Evolutionary conservation across 2,113 vertebrate species (phyloP).

Genomic region (Periophthalmodon schlosseri): DNA sequence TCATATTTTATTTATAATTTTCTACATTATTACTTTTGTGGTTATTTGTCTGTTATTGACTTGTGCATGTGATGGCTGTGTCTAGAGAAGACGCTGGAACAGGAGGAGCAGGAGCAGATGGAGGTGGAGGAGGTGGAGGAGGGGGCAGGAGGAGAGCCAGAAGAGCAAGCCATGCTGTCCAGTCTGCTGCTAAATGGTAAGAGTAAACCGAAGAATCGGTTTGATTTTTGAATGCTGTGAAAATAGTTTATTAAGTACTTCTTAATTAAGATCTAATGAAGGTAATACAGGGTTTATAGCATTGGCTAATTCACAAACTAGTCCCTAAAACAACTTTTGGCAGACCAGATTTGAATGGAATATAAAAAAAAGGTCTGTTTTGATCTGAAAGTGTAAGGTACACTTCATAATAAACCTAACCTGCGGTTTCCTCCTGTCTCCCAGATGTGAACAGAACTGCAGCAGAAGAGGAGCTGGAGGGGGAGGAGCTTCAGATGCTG

Average conservation of each 20-base stretch:
- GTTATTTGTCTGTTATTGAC: background rate
- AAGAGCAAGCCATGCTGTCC: background rate
- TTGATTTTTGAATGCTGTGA: too few relatives aligned
- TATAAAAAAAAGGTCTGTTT: too few relatives aligned
- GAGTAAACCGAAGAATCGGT: background rate
- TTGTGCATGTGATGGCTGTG: background rate
- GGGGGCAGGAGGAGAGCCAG: background rate
- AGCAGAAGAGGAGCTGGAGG: constrained; percentile 12
- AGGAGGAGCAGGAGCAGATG: background rate
- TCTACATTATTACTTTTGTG: too few relatives aligned
- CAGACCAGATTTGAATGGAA: too few relatives aligned
- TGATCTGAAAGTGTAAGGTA: too few relatives aligned
- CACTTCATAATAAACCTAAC: background rate
- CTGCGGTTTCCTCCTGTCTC: constrained; percentile 13
- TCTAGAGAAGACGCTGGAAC: background rate
- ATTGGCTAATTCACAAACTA: too few relatives aligned
- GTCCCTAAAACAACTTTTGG: too few relatives aligned
- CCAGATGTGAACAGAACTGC: constrained; percentile 27
- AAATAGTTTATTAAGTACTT: too few relatives aligned
- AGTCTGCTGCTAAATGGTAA: background rate
- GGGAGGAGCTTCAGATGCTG: constrained; percentile 17
- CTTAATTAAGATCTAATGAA: too few relatives aligned
- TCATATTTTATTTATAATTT: too few relatives aligned
- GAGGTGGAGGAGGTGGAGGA: background rate
- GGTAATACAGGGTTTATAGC: too few relatives aligned